Percentiles rank a stretch among this genome's conserved stretches.
These are phyloP conservation scores for Hippocampus comes DNA, from an alignment of 2,113 vertebrate genomes.

Conservation along the genomic window DNA sequence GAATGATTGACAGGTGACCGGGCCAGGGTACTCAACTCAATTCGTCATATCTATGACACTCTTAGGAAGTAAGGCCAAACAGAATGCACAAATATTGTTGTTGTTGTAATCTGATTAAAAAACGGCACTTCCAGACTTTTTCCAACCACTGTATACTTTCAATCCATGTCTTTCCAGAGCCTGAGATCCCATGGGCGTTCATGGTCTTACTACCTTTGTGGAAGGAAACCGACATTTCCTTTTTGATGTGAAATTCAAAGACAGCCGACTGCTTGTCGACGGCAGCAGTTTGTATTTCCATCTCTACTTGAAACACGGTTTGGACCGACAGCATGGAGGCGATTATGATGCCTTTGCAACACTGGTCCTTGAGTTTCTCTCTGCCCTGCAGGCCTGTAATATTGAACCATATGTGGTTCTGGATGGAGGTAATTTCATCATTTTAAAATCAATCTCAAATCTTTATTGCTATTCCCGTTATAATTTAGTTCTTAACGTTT, in stretches of 20 bases:
- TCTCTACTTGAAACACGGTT: conserved; percentile 77
- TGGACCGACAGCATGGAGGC: conserved; percentile 81
- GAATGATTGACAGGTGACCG: too few species aligned
- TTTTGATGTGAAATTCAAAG: conserved; percentile 75
- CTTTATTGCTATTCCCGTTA: neutral
- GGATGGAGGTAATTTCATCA: conserved; percentile 74
- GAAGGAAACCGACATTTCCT: conserved; percentile 79
- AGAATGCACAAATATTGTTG: too few species aligned
- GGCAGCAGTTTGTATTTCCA: conserved; percentile 85
- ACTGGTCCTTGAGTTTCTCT: conserved; percentile 75
- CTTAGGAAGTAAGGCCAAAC: too few species aligned
- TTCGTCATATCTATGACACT: too few species aligned
- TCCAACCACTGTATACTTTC: neutral
- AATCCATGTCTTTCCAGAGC: conserved; percentile 19
- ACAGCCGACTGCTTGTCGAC: conserved; percentile 83
- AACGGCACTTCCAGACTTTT: too few species aligned
- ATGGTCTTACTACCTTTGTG: conserved; percentile 81
- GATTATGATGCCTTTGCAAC: conserved; percentile 81
- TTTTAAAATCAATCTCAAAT: neutral
- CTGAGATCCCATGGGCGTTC: conserved; percentile 80
- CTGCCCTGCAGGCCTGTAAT: conserved; percentile 73
- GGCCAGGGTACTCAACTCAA: too few species aligned
- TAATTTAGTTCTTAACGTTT: too few species aligned
- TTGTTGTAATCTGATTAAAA: too few species aligned
- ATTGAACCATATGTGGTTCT: conserved; percentile 84